Evolutionary conservation across 37 sponge, comb jelly and placozoan species (phyloP).

Genomic region (Geodia barretti): DNA sequence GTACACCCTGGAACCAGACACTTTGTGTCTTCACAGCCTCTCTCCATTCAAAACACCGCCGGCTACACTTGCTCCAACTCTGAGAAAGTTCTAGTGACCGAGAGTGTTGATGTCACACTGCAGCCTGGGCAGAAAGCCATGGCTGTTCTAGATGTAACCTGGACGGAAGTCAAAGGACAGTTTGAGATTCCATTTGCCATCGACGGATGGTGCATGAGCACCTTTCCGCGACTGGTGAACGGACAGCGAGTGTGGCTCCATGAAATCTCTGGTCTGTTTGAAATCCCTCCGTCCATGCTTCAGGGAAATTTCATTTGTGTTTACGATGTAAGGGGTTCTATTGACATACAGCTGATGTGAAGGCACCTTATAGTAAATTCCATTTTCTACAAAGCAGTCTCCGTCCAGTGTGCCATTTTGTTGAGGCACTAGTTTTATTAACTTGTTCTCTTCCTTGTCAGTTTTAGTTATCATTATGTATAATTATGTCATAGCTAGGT

Average conservation of each 20-base stretch:
- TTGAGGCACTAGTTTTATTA: too few species aligned
- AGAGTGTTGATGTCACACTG: not conserved
- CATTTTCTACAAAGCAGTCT: too few species aligned
- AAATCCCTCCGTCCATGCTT: not conserved
- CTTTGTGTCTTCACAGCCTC: not conserved
- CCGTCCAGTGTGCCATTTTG: too few species aligned
- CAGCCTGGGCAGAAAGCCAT: not conserved
- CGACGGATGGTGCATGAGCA: not conserved
- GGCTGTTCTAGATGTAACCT: not conserved
- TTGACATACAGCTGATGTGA: too few species aligned
- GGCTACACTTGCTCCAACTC: not conserved
- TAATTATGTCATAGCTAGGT: too few species aligned
- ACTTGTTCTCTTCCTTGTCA: too few species aligned
- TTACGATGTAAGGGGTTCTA: not conserved
- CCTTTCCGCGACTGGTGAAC: not conserved
- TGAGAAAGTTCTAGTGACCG: not conserved
- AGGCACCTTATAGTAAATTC: too few species aligned
- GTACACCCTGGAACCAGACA: not conserved
- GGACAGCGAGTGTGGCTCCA: not conserved
- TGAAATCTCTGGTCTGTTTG: not conserved
- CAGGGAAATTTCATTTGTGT: not conserved
- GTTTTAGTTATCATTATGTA: too few species aligned
- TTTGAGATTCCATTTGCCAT: not conserved
- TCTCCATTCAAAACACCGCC: not conserved
- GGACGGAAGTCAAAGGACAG: not conserved